Conservation (phyloP, 2,888 invertebrate genomes). For the Cantharis nigra region DNA sequence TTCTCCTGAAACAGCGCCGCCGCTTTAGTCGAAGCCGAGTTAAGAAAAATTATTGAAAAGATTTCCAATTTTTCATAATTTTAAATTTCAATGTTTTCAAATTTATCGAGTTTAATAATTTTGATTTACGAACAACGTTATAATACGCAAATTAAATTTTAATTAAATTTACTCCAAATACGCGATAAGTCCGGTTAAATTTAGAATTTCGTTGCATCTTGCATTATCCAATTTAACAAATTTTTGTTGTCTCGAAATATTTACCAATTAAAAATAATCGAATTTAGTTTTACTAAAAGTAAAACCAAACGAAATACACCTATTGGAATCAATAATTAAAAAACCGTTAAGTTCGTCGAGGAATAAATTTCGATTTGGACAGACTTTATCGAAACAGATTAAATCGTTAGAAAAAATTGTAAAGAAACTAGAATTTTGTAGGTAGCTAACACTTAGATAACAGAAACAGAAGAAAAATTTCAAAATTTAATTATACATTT, state of each 20-base stretch:
- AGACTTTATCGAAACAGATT: not conserved
- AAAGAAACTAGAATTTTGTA: not conserved
- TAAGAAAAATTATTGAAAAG: too few species aligned
- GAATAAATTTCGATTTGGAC: not conserved
- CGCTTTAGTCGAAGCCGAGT: not conserved
- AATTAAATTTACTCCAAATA: not conserved
- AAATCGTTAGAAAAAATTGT: not conserved
- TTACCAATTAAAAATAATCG: not conserved
- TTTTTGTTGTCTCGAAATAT: not conserved
- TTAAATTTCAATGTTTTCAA: not conserved
- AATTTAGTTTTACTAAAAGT: not conserved
- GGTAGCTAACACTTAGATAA: not conserved
- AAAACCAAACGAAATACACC: not conserved
- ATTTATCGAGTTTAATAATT: not conserved
- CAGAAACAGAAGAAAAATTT: not conserved
- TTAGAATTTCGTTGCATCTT: not conserved
- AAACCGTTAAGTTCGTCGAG: not conserved
- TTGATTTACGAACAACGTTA: not conserved
- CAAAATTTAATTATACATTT: not conserved
- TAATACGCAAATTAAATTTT: not conserved
- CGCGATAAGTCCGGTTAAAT: not conserved
- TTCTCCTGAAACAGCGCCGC: not conserved
- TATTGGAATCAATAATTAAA: not conserved
- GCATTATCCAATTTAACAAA: not conserved
- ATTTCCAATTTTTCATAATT: not conserved